Evolutionary conservation across 2,113 vertebrate species (phyloP).

Genomic region (Sylvia atricapilla): DNA sequence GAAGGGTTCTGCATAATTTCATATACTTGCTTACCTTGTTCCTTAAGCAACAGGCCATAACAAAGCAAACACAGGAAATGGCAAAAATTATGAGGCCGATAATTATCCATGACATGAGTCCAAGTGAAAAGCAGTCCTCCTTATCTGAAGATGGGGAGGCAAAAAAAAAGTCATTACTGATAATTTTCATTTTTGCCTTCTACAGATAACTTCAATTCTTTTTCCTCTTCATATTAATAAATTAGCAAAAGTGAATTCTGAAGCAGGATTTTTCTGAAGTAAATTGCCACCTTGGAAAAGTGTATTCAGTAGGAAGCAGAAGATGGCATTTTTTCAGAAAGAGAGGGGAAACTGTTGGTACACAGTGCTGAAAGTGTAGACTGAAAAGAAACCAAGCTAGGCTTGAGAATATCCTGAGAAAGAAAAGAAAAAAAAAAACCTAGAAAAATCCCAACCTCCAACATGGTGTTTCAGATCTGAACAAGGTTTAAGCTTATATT

Average conservation of each 20-base stretch:
- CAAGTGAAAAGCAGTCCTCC: conserved; percentile 45
- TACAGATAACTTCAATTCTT: background rate
- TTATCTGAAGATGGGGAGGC: background rate
- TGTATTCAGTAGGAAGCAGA: background rate
- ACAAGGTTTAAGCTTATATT: background rate
- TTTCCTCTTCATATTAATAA: background rate
- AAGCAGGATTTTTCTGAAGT: background rate
- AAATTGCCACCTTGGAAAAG: background rate
- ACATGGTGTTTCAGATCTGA: background rate
- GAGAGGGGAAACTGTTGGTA: background rate
- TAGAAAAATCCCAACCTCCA: background rate
- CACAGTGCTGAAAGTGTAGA: background rate
- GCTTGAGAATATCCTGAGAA: background rate
- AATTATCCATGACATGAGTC: conserved; percentile 57
- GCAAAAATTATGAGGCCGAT: conserved; percentile 30
- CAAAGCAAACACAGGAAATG: conserved; percentile 38
- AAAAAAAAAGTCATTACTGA: background rate
- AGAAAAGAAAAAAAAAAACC: background rate
- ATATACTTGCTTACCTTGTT: conserved; percentile 61
- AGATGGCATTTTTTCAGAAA: background rate
- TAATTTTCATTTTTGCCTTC: background rate
- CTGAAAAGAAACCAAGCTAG: background rate
- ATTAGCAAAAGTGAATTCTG: background rate
- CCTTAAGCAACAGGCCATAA: conserved; percentile 42
- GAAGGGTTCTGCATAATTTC: background rate